phyloP scores from a whole-genome alignment of 2,113 vertebrate species.

The Pelodiscus sinensis region DNA sequence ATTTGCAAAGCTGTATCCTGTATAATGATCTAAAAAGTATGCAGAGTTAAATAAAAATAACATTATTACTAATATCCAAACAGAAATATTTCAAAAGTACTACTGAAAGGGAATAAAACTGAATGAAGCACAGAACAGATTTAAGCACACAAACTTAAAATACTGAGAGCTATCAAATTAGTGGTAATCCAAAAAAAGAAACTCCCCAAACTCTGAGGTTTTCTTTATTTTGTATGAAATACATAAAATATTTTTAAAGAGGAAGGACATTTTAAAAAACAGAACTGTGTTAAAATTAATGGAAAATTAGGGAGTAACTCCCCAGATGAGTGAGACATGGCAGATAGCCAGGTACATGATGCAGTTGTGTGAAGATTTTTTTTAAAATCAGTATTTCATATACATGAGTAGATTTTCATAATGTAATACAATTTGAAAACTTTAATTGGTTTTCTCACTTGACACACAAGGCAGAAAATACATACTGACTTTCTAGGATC shows the following conservation, averaged over 20 bases:
- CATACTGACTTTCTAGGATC: slow-evolving; percentile 17
- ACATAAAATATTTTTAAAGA: slow-evolving; percentile 26
- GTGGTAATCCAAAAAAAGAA: slow-evolving; percentile 16
- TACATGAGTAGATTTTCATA: slow-evolving; percentile 21
- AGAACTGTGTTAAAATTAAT: slow-evolving; percentile 31
- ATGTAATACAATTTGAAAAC: not conserved
- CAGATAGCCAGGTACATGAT: slow-evolving; percentile 5
- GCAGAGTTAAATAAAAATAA: not conserved
- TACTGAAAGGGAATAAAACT: not conserved
- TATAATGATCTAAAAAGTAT: not conserved
- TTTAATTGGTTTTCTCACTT: slow-evolving; percentile 17
- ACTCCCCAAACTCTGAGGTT: not conserved
- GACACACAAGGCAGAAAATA: not conserved
- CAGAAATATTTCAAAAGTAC: not conserved
- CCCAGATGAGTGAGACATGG: slow-evolving; percentile 24
- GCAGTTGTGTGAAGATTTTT: not conserved
- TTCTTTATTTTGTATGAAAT: slow-evolving; percentile 8
- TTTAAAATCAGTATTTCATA: not conserved
- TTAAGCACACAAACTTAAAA: not conserved
- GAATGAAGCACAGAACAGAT: slow-evolving; percentile 7
- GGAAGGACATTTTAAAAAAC: slow-evolving; percentile 12
- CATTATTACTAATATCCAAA: slow-evolving; percentile 12
- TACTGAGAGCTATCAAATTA: slow-evolving; percentile 1
- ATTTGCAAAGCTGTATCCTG: not conserved
- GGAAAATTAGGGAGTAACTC: not conserved